Conservation (phyloP, 1,140 invertebrate species). For the Rhysida immarginata region DNA sequence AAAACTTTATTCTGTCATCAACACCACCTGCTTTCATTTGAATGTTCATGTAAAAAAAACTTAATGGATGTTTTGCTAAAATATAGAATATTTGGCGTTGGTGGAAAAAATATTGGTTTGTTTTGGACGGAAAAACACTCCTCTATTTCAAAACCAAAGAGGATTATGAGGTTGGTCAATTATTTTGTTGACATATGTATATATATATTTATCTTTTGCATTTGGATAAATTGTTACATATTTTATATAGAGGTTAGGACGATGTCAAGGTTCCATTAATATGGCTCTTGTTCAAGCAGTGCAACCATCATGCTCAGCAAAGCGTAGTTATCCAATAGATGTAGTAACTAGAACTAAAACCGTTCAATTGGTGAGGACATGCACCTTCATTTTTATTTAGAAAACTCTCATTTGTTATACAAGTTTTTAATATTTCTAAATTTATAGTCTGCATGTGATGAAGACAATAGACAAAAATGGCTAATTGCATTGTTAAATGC, state of each 20-base stretch:
- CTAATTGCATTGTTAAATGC: not conserved
- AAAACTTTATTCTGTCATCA: too few species aligned
- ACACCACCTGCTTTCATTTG: too few species aligned
- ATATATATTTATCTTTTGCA: too few species aligned
- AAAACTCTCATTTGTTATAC: too few species aligned
- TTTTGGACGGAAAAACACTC: constrained; percentile 5
- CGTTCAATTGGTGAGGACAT: not conserved
- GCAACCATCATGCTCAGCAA: not conserved
- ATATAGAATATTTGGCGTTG: not conserved
- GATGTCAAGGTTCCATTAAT: not conserved
- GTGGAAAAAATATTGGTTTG: constrained; percentile 9
- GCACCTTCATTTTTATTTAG: too few species aligned
- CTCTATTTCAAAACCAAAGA: constrained; percentile 1
- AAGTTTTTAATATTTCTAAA: too few species aligned
- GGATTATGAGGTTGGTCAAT: not conserved
- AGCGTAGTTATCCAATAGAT: not conserved
- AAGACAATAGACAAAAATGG: constrained; percentile 6
- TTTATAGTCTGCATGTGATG: constrained; percentile 3
- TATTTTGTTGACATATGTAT: not conserved
- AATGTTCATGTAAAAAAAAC: too few species aligned
- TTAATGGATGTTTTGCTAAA: too few species aligned
- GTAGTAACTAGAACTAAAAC: not conserved
- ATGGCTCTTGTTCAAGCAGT: not conserved
- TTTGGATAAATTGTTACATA: too few species aligned
- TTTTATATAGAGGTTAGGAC: not conserved